These are phyloP conservation scores for Vanessa tameamea DNA, from an alignment of 1,140 invertebrate genomes.

Conservation along the genomic window DNA sequence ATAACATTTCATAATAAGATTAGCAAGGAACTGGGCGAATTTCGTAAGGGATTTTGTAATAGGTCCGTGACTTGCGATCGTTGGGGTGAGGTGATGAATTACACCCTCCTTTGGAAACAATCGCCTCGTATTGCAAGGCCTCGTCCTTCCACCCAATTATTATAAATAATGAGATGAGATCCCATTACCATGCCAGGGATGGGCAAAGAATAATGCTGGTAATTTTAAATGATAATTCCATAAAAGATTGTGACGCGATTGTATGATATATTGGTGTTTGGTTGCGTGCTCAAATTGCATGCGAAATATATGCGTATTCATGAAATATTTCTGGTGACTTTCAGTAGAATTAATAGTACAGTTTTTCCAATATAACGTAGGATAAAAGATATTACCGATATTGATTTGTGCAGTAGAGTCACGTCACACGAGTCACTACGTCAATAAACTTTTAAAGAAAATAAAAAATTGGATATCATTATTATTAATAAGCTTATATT, in stretches of 20 bases:
- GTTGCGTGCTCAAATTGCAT: no score
- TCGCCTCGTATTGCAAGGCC: conserved; percentile 46
- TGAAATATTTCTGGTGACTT: no score
- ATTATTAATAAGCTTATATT: no score
- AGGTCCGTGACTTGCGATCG: conserved; percentile 29
- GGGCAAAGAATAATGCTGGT: conserved; percentile 38
- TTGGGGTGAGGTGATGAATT: conserved; percentile 33
- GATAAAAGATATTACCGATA: no score
- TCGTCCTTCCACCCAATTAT: conserved; percentile 58
- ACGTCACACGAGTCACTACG: no score
- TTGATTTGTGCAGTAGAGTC: no score
- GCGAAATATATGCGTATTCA: no score
- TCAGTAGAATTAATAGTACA: no score
- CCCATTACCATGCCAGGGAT: conserved; percentile 45
- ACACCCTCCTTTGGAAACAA: conserved; percentile 37
- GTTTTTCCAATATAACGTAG: no score
- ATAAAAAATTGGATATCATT: no score
- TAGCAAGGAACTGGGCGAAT: conserved; percentile 1
- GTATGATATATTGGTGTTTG: no score
- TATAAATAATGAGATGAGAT: conserved; percentile 63
- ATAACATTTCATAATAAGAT: not conserved
- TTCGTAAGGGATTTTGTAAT: conserved; percentile 26
- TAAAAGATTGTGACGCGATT: not conserved
- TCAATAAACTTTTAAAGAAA: no score
- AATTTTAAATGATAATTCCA: conserved; percentile 33